phyloP scores from a whole-genome alignment of 1,140 invertebrate species.

The Andricus grossulariae region DNA sequence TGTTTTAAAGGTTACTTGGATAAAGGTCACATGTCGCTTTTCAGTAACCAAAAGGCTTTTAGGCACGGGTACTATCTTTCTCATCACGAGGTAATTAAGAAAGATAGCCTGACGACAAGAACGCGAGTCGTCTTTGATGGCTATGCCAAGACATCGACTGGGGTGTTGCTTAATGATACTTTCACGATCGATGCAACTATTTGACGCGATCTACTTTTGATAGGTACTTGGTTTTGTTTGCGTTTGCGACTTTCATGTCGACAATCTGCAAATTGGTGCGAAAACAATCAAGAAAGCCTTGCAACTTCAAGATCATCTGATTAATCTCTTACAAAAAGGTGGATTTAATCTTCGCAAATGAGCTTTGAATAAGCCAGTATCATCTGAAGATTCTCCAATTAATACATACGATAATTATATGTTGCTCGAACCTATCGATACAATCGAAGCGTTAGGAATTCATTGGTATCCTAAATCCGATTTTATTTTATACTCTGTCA shows the following conservation, averaged over 20 bases:
- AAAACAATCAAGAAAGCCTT: not conserved
- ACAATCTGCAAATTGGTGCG: not conserved
- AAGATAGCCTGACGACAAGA: not conserved
- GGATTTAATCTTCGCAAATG: conserved; percentile 3
- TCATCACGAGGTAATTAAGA: not conserved
- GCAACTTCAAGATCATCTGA: not conserved
- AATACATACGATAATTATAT: not conserved
- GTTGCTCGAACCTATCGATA: conserved; percentile 25
- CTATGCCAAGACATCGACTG: no score
- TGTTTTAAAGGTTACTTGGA: not conserved
- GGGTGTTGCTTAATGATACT: no score
- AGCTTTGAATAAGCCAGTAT: not conserved
- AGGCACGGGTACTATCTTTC: not conserved
- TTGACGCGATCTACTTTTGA: no score
- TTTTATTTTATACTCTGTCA: not conserved
- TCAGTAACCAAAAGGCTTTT: not conserved
- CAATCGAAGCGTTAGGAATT: no score
- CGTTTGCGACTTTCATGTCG: no score
- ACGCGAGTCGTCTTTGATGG: no score
- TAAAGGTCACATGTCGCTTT: no score
- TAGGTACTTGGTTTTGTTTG: no score
- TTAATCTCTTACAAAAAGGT: no score
- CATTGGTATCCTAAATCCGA: conserved; percentile 31
- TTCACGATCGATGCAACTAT: no score
- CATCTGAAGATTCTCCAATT: not conserved